Evolutionary conservation across 2,797 vertebrate genomes (phyloP).

Genomic region (Galago senegalensis): DNA sequence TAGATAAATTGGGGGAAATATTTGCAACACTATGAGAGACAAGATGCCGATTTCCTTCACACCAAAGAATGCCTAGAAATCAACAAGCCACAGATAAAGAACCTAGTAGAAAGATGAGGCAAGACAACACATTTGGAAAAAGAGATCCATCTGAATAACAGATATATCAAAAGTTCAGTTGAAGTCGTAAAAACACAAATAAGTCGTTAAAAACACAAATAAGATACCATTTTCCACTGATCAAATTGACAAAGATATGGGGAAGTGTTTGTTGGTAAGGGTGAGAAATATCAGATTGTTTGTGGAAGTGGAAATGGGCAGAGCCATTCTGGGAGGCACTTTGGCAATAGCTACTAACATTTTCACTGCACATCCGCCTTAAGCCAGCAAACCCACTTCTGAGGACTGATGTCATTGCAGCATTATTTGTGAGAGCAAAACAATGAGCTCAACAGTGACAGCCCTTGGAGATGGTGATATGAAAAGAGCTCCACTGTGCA

Average conservation of each 20-base stretch:
- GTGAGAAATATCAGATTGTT: not conserved
- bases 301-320: not conserved
- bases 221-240: not conserved
- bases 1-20: not conserved
- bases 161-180: not conserved
- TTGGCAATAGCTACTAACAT: not conserved
- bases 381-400: not conserved
- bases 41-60: not conserved
- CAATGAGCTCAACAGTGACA: not conserved
- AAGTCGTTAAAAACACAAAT: conserved; percentile 14
- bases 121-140: not conserved
- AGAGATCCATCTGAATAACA: not conserved
- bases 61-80: not conserved
- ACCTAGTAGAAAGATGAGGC: not conserved
- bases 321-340: not conserved
- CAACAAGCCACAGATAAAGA: not conserved
- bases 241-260: not conserved
- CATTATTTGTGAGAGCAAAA: not conserved
- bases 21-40: not conserved
- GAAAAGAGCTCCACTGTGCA: not conserved
- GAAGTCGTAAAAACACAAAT: not conserved
- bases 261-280: not conserved
- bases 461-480: fast-evolving
- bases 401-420: not conserved
- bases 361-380: not conserved